A percentile compares a stretch with the other conserved stretches of the same genome.
Conservation (phyloP, 1,140 invertebrate genomes). For the Dysdera silvatica region DNA sequence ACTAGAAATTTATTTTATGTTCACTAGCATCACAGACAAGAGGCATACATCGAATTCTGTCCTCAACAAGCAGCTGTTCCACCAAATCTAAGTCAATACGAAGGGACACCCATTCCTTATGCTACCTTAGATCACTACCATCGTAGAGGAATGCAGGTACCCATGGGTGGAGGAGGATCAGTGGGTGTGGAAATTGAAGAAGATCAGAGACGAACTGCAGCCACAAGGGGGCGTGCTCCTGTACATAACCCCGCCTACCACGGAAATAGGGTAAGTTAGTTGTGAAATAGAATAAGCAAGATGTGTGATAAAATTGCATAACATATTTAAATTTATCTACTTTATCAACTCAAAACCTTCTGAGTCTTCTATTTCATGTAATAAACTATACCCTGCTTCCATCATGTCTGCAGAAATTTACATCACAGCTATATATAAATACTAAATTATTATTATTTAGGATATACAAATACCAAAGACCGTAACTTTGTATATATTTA, state of each 20-base stretch:
- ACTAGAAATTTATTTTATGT: not conserved
- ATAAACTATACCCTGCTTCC: too few species aligned
- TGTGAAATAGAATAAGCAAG: too few species aligned
- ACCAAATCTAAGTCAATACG: slow-evolving; percentile 17
- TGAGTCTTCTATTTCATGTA: too few species aligned
- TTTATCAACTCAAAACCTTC: too few species aligned
- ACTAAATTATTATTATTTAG: too few species aligned
- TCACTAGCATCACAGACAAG: slow-evolving; percentile 12
- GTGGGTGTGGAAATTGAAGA: not conserved
- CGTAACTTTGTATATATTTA: too few species aligned
- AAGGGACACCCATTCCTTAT: slow-evolving; percentile 16
- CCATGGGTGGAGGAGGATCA: too few species aligned
- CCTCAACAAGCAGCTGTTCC: slow-evolving; percentile 8
- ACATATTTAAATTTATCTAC: too few species aligned
- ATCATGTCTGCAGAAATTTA: too few species aligned
- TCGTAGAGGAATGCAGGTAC: not conserved
- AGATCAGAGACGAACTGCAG: slow-evolving; percentile 12
- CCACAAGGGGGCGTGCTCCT: slow-evolving; percentile 4
- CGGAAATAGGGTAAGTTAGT: slow-evolving; percentile 19
- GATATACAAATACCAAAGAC: too few species aligned
- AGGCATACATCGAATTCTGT: slow-evolving; percentile 22
- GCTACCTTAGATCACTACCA: slow-evolving; percentile 25
- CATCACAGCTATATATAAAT: too few species aligned
- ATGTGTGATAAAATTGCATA: too few species aligned
- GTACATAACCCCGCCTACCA: slow-evolving; percentile 24